Evolutionary conservation across 2,797 vertebrate species (phyloP).

Genomic region (Ateles fusciceps): DNA sequence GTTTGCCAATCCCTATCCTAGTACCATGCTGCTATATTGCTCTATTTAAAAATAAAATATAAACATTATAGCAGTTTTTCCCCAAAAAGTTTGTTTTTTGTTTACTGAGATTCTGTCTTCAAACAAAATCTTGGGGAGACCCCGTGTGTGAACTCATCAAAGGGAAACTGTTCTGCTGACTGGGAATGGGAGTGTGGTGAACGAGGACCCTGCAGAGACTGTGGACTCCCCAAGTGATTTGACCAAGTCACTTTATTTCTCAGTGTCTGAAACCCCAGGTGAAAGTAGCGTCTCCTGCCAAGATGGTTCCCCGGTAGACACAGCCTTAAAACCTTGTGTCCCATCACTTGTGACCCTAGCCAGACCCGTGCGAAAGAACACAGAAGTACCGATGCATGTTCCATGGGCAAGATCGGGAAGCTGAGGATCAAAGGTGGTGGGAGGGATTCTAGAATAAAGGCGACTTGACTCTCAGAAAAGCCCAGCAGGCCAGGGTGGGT

Average conservation of each 20-base stretch:
- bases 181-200: accelerated
- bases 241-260: too few relatives aligned
- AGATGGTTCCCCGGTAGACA: not conserved
- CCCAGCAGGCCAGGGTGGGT: not conserved
- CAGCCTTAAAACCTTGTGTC: not conserved
- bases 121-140: not conserved
- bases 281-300: not conserved
- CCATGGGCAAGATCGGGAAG: not conserved
- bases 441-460: too few relatives aligned
- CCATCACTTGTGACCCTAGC: not conserved
- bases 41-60: not conserved
- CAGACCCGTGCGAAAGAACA: not conserved
- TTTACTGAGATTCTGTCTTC: not conserved
- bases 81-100: not conserved
- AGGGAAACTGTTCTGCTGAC: not conserved
- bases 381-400: not conserved
- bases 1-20: not conserved
- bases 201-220: not conserved
- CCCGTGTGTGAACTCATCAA: accelerated
- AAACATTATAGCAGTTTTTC: not conserved
- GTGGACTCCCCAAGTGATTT: not conserved
- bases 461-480: not conserved
- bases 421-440: not conserved
- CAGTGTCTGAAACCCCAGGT: not conserved
- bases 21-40: accelerated